These are phyloP conservation scores for Phrynocephalus versicolor DNA, from an alignment of 2,113 vertebrate genomes.

Conservation along the genomic window DNA sequence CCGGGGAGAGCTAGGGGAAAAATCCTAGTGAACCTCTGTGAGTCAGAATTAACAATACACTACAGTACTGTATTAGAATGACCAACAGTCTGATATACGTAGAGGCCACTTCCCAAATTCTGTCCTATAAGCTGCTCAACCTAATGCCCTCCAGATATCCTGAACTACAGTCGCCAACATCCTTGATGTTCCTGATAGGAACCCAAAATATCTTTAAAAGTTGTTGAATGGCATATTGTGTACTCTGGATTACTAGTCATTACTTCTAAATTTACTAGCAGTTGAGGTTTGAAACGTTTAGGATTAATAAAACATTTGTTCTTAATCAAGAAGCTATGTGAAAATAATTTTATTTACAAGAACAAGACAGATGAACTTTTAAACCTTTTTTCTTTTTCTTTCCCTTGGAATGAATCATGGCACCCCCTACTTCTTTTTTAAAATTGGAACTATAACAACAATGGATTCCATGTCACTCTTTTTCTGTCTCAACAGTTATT, in stretches of 20 bases:
- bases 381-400: conserved; percentile 45
- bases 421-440: conserved; percentile 21
- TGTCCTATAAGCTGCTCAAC: conserved; percentile 9
- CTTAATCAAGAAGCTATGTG: conserved; percentile 70
- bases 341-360: conserved; percentile 61
- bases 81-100: too few relatives aligned
- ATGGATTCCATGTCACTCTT: not conserved
- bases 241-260: conserved; percentile 68
- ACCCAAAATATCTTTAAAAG: not conserved
- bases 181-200: not conserved
- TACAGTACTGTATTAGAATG: too few relatives aligned
- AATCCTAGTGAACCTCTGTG: too few relatives aligned
- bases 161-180: too few relatives aligned
- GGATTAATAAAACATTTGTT: conserved; percentile 73
- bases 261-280: conserved; percentile 66
- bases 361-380: conserved; percentile 55
- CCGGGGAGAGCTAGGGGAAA: too few relatives aligned
- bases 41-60: too few relatives aligned
- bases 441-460: not conserved
- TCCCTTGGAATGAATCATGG: conserved; percentile 36
- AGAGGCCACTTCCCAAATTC: not conserved
- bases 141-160: too few relatives aligned
- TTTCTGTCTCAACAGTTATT: conserved; percentile 30
- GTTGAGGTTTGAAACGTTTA: conserved; percentile 56
- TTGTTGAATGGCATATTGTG: not conserved